These are phyloP conservation scores for Diachasma alloeum DNA, from an alignment of 1,140 invertebrate species.

Conservation along the genomic window DNA sequence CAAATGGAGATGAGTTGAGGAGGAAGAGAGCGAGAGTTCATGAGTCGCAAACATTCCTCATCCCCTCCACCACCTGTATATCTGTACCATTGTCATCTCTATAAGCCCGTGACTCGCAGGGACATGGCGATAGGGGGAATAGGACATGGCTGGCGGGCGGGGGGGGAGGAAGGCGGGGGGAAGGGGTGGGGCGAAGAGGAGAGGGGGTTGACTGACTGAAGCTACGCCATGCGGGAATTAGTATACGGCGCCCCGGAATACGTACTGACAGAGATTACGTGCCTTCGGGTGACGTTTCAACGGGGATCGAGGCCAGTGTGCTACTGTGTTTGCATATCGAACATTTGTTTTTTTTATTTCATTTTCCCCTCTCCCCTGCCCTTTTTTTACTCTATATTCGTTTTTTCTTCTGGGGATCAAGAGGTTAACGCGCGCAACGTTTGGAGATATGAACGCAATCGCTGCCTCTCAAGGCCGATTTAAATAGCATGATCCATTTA, in stretches of 20 bases:
- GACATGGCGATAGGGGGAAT: neutral
- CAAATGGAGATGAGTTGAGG: slow-evolving; percentile 44
- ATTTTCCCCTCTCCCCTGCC: neutral
- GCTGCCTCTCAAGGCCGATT: neutral
- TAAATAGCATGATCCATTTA: neutral
- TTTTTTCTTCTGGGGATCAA: neutral
- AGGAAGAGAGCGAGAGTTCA: slow-evolving; percentile 20
- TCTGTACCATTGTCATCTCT: neutral
- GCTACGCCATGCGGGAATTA: slow-evolving; percentile 5
- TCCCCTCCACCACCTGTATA: neutral
- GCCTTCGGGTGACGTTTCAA: slow-evolving; percentile 6
- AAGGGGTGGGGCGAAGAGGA: neutral
- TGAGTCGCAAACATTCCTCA: neutral
- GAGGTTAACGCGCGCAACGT: neutral
- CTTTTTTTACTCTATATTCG: neutral
- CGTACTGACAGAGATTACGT: slow-evolving; percentile 16
- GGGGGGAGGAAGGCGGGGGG: neutral
- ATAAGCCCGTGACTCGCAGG: neutral
- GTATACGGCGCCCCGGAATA: neutral
- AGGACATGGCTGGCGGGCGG: neutral
- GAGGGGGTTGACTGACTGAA: neutral
- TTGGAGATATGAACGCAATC: neutral
- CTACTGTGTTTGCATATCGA: slow-evolving; percentile 10
- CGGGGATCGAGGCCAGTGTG: slow-evolving; percentile 10
- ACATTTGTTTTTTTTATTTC: neutral